Conservation (phyloP, 1,140 invertebrate species). For the Acromyrmex heyeri region DNA sequence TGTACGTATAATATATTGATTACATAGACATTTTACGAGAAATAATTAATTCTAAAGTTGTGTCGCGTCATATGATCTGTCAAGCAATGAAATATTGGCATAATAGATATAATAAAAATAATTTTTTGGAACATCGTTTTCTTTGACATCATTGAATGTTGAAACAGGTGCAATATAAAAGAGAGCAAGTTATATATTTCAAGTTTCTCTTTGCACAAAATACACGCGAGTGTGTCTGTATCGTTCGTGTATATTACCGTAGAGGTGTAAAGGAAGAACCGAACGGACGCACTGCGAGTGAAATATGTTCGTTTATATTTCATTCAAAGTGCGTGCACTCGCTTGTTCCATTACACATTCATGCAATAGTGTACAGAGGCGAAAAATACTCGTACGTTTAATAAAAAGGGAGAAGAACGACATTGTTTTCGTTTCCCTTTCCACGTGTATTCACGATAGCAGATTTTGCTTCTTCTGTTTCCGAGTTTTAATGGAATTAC, state of each 20-base stretch:
- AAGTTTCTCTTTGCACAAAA: slow-evolving; percentile 43
- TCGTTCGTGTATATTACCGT: slow-evolving; percentile 33
- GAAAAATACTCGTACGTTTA: slow-evolving; percentile 36
- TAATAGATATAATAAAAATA: neutral
- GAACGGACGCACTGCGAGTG: slow-evolving; percentile 53
- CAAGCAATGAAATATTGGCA: neutral
- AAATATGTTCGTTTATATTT: slow-evolving; percentile 65
- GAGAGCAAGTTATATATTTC: slow-evolving; percentile 37
- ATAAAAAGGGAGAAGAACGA: slow-evolving; percentile 31
- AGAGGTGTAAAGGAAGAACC: slow-evolving; percentile 57
- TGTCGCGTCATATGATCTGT: neutral
- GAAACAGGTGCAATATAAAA: slow-evolving; percentile 34
- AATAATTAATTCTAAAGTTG: neutral
- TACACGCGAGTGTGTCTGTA: slow-evolving; percentile 36
- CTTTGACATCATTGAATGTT: slow-evolving; percentile 32
- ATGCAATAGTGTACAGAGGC: slow-evolving; percentile 32
- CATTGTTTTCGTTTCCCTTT: slow-evolving; percentile 27
- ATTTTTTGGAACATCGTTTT: slow-evolving; percentile 33
- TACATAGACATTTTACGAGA: neutral
- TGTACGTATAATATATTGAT: neutral
- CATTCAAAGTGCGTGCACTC: slow-evolving; percentile 57
- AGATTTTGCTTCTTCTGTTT: neutral
- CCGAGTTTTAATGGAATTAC: slow-evolving; percentile 28
- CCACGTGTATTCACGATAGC: slow-evolving; percentile 9
- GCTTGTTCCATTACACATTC: slow-evolving; percentile 63